Conservation (phyloP, 1,140 invertebrate species). For the Pseudomyrmex flavicornis region DNA sequence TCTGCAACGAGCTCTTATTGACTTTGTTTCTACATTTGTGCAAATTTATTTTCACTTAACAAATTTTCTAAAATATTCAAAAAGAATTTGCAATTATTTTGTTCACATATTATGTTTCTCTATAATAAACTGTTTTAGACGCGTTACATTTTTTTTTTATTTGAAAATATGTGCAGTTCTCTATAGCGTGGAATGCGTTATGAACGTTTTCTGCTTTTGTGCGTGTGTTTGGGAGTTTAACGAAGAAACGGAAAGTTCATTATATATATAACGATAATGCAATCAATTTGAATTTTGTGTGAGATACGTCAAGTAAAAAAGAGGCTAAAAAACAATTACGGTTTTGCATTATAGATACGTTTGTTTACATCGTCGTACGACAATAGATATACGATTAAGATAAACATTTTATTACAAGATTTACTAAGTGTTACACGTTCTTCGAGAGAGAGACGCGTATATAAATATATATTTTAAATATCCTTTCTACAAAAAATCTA, state of each 20-base stretch:
- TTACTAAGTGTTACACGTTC: slow-evolving; percentile 44
- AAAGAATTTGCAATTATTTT: slow-evolving; percentile 3
- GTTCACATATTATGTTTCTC: background rate
- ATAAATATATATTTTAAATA: slow-evolving; percentile 44
- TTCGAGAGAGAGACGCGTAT: background rate
- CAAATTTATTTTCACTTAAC: slow-evolving; percentile 14
- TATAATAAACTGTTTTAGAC: slow-evolving; percentile 10
- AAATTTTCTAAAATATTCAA: background rate
- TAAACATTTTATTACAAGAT: slow-evolving; percentile 12
- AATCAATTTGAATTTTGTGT: background rate
- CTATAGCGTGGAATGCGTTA: slow-evolving; percentile 12
- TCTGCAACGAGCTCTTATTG: too few species aligned
- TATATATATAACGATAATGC: slow-evolving; percentile 11
- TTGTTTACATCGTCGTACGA: slow-evolving; percentile 40
- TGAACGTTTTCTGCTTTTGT: slow-evolving; percentile 44
- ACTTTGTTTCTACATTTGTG: too few species aligned
- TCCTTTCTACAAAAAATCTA: slow-evolving; percentile 27
- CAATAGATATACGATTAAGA: slow-evolving; percentile 51
- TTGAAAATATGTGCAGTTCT: slow-evolving; percentile 17
- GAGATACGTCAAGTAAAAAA: slow-evolving; percentile 8
- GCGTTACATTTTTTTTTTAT: background rate
- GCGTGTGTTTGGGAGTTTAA: slow-evolving; percentile 17
- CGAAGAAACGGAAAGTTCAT: slow-evolving; percentile 4
- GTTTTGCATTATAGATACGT: slow-evolving; percentile 26
- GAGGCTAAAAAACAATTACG: slow-evolving; percentile 20